A percentile compares a stretch with the other conserved stretches of the same genome.
Conservation (phyloP, 2,113 vertebrate species). For the Callionymus lyra region DNA sequence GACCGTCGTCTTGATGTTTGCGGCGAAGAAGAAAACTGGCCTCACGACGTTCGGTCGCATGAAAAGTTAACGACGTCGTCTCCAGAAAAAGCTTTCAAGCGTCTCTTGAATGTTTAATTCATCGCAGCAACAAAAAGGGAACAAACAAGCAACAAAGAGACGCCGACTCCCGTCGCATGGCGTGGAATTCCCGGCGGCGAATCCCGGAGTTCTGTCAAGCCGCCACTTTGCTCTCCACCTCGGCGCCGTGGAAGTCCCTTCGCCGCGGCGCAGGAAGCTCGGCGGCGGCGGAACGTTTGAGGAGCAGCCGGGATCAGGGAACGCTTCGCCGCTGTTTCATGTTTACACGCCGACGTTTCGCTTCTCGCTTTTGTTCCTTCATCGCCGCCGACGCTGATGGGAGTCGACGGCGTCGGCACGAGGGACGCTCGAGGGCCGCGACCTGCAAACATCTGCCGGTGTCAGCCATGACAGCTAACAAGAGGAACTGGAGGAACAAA, state of each 20-base stretch:
- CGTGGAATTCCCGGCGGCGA: constrained; percentile 55
- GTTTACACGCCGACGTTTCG: constrained; percentile 43
- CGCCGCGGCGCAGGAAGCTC: constrained; percentile 45
- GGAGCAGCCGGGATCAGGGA: constrained; percentile 38
- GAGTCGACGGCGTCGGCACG: too few relatives aligned
- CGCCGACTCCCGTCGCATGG: constrained; percentile 53
- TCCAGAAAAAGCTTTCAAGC: constrained; percentile 52
- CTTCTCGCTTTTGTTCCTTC: constrained; percentile 32
- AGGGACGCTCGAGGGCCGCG: too few relatives aligned
- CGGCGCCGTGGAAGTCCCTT: constrained; percentile 40
- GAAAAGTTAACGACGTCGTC: constrained; percentile 58
- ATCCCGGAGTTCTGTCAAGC: constrained; percentile 56
- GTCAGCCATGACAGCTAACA: constrained; percentile 56
- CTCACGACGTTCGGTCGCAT: constrained; percentile 44
- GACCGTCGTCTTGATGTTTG: too few relatives aligned
- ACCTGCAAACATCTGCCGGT: constrained; percentile 2
- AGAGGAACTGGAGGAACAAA: constrained; percentile 4
- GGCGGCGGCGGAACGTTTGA: constrained; percentile 48
- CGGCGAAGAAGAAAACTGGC: too few relatives aligned
- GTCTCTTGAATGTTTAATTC: constrained; percentile 71
- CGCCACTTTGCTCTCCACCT: constrained; percentile 42
- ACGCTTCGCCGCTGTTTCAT: constrained; percentile 30
- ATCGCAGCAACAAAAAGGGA: constrained; percentile 68
- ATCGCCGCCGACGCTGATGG: too few relatives aligned
- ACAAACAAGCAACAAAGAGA: constrained; percentile 65